phyloP scores from a whole-genome alignment of 2,113 vertebrate species.

The Pavo muticus region DNA sequence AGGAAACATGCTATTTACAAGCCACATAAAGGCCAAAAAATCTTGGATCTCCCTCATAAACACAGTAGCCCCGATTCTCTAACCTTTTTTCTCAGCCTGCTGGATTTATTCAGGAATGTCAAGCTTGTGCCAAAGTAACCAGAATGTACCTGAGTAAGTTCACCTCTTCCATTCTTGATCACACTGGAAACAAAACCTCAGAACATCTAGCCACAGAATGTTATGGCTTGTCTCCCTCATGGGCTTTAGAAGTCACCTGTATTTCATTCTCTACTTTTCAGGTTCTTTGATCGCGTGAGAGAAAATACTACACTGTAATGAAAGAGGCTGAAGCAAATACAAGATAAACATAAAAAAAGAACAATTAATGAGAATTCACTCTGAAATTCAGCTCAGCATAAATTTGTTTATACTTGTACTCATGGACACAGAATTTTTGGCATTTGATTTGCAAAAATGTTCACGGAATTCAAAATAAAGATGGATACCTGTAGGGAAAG shows the following conservation, averaged over 20 bases:
- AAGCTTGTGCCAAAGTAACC: not conserved
- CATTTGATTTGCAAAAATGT: too few relatives aligned
- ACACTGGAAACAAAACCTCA: not conserved
- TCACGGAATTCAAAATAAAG: too few relatives aligned
- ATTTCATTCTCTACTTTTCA: not conserved
- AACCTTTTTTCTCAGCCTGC: not conserved
- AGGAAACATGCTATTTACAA: not conserved
- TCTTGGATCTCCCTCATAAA: not conserved
- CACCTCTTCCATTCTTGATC: not conserved
- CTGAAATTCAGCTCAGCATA: too few relatives aligned
- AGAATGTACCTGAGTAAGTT: not conserved
- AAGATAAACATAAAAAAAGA: too few relatives aligned
- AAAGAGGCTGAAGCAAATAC: too few relatives aligned
- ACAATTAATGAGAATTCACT: too few relatives aligned
- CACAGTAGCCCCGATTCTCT: not conserved
- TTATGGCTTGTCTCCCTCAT: not conserved
- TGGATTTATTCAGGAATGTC: not conserved
- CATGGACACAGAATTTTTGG: too few relatives aligned
- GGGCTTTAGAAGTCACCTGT: not conserved
- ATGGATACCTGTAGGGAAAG: too few relatives aligned
- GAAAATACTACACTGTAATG: too few relatives aligned
- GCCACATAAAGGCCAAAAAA: not conserved
- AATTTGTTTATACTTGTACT: too few relatives aligned
- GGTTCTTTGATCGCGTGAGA: too few relatives aligned
- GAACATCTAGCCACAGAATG: not conserved